Percentiles rank a stretch among this genome's conserved stretches.
Evolutionary conservation across 1,140 invertebrate genomes (phyloP).

Genomic region (Phymorhynchus buccinoides): DNA sequence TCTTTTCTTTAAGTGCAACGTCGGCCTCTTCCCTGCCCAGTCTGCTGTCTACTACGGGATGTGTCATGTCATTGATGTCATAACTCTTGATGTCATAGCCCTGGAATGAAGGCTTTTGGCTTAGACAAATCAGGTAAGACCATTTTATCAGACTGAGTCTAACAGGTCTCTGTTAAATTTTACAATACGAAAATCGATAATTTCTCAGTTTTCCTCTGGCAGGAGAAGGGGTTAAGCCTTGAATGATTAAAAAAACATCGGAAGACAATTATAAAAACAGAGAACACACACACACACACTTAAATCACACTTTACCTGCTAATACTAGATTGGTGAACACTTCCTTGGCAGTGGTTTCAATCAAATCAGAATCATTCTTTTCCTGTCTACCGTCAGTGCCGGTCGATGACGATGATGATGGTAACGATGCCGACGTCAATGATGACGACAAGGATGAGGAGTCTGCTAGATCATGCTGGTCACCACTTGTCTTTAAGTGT

Average conservation of each 20-base stretch:
- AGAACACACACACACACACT: not conserved
- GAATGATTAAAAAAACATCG: not conserved
- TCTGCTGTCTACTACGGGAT: no score
- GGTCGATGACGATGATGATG: not conserved
- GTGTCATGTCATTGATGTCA: no score
- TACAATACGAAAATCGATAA: no score
- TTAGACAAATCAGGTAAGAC: not conserved
- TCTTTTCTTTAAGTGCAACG: no score
- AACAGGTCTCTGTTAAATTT: no score
- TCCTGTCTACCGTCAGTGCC: not conserved
- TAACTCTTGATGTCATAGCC: no score
- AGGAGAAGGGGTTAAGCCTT: no score
- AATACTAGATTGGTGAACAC: constrained; percentile 67
- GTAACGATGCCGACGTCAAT: not conserved
- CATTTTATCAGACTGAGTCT: no score
- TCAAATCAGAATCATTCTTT: constrained; percentile 19
- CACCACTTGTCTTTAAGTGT: not conserved
- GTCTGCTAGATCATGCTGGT: not conserved
- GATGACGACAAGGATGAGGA: not conserved
- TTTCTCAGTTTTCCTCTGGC: no score
- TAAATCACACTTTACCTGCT: constrained; percentile 60
- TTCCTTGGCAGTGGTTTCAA: constrained; percentile 58
- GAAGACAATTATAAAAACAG: not conserved
- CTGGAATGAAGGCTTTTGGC: no score
- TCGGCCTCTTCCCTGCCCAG: not conserved